These are phyloP conservation scores for Phthorimaea operculella DNA, from an alignment of 1,140 invertebrate species.

Conservation along the genomic window DNA sequence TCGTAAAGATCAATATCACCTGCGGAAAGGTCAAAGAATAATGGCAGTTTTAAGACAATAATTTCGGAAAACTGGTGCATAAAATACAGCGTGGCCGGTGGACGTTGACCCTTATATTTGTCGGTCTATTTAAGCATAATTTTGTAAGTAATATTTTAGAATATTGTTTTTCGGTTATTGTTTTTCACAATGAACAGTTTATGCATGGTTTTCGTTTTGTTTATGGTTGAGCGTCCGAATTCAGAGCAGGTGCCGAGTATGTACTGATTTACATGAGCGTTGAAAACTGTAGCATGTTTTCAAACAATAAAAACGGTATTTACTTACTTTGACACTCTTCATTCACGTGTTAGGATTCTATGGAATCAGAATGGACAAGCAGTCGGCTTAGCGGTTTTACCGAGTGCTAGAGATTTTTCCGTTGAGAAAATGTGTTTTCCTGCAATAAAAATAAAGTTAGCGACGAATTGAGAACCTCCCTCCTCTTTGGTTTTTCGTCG, in stretches of 20 bases:
- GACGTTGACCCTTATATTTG: conserved; percentile 33
- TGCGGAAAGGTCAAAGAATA: neutral
- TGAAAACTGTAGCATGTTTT: neutral
- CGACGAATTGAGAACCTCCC: too few species aligned
- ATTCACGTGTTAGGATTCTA: too few species aligned
- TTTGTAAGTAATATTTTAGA: conserved; percentile 29
- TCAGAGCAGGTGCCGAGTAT: neutral
- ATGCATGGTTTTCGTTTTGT: neutral
- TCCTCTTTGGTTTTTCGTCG: too few species aligned
- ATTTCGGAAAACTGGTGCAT: conserved; percentile 43
- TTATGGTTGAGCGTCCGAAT: neutral
- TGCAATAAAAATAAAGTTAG: too few species aligned
- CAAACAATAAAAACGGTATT: too few species aligned
- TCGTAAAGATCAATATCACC: too few species aligned
- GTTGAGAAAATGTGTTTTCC: too few species aligned
- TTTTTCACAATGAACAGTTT: neutral
- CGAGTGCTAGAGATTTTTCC: too few species aligned
- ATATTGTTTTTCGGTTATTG: neutral
- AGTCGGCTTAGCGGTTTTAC: too few species aligned
- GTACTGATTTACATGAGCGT: neutral
- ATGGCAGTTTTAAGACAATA: conserved; percentile 13
- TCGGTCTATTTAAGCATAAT: conserved; percentile 32
- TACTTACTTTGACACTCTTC: too few species aligned
- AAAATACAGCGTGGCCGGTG: conserved; percentile 31
- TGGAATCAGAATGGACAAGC: too few species aligned